Evolutionary conservation across 2,888 invertebrate species (phyloP).

Genomic region (Ophion costatus): DNA sequence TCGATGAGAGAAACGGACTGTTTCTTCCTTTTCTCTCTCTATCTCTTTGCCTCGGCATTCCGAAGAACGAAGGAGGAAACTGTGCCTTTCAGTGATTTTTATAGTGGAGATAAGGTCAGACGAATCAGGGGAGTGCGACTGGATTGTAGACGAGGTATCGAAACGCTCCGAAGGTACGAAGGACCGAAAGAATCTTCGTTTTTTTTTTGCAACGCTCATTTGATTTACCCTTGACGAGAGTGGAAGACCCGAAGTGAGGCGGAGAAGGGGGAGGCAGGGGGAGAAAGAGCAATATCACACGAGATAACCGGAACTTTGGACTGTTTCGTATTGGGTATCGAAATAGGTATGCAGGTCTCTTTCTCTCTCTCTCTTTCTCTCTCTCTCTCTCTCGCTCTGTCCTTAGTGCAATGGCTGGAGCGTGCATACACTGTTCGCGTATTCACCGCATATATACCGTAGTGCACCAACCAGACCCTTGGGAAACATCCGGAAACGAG

Average conservation of each 20-base stretch:
- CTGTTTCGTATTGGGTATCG: slow-evolving; percentile 46
- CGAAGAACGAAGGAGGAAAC: background rate
- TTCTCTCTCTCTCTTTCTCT: background rate
- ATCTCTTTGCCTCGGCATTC: background rate
- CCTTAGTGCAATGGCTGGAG: slow-evolving; percentile 4
- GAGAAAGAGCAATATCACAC: slow-evolving; percentile 24
- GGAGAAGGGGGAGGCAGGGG: background rate
- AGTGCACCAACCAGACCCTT: slow-evolving; percentile 7
- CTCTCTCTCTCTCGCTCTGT: background rate
- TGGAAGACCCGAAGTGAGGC: background rate
- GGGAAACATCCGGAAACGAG: slow-evolving; percentile 41
- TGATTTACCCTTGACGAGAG: slow-evolving; percentile 29
- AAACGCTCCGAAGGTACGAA: slow-evolving; percentile 7
- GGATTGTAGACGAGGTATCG: background rate
- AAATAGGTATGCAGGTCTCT: slow-evolving; percentile 1
- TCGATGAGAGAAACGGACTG: slow-evolving; percentile 16
- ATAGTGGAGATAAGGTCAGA: background rate
- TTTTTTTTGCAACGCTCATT: background rate
- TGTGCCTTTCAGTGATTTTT: slow-evolving; percentile 5
- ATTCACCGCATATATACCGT: background rate
- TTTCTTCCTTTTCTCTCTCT: slow-evolving; percentile 9
- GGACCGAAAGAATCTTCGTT: background rate
- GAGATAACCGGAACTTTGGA: slow-evolving; percentile 50
- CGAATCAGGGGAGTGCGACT: background rate
- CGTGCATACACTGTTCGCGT: background rate